These are phyloP conservation scores for Drosophila leonis DNA, from an alignment of 2,888 invertebrate genomes.

Conservation along the genomic window DNA sequence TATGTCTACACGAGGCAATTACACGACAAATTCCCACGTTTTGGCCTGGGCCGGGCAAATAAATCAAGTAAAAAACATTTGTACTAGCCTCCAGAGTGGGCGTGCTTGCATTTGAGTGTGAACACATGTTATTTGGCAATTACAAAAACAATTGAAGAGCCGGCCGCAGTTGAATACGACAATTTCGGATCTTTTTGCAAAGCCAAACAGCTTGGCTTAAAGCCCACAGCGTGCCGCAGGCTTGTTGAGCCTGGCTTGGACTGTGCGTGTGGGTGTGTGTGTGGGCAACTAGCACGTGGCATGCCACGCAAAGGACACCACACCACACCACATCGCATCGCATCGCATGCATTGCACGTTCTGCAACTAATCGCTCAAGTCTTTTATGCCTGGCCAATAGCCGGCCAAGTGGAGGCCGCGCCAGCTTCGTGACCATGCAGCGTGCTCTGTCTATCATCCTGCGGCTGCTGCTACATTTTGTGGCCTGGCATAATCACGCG, in stretches of 20 bases:
- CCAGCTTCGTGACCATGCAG: conserved; percentile 60
- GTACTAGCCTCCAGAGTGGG: conserved; percentile 28
- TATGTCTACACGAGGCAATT: conserved; percentile 63
- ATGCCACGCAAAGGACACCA: not conserved
- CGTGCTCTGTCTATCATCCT: conserved; percentile 49
- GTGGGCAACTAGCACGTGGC: conserved; percentile 21
- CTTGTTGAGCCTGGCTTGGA: conserved; percentile 25
- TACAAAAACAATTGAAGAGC: conserved; percentile 51
- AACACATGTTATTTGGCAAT: conserved; percentile 60
- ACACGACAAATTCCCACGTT: conserved; percentile 59
- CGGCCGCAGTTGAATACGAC: conserved; percentile 39
- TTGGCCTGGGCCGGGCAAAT: conserved; percentile 51
- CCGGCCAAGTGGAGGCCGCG: conserved; percentile 15
- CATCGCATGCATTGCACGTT: conserved; percentile 72
- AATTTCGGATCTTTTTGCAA: conserved; percentile 55
- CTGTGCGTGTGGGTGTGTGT: not conserved
- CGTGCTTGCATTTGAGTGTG: conserved; percentile 40
- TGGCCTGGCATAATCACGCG: conserved; percentile 63
- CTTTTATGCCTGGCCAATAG: conserved; percentile 68
- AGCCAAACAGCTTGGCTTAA: conserved; percentile 55
- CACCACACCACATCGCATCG: too few species aligned
- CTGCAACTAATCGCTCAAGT: conserved; percentile 81
- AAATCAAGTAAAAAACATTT: conserved; percentile 61
- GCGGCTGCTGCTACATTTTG: conserved; percentile 13
- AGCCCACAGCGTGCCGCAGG: conserved; percentile 8